Conservation (phyloP, 2,113 vertebrate species). For the Puntigrus tetrazona region DNA sequence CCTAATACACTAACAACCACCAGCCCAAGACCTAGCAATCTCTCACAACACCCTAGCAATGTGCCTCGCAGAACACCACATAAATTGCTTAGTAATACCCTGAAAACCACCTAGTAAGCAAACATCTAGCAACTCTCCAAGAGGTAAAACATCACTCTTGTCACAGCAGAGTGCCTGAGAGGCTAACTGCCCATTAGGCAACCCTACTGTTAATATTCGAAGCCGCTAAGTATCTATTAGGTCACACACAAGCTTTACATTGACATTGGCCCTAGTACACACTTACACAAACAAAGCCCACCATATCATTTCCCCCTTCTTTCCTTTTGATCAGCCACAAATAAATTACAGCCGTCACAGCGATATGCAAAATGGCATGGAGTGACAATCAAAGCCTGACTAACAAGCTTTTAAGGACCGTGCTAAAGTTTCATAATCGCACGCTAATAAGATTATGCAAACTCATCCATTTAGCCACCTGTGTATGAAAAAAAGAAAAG, state of each 20-base stretch:
- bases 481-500: slow-evolving; percentile 44
- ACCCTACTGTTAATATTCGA: slow-evolving; percentile 42
- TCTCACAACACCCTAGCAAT: background rate
- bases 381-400: slow-evolving; percentile 81
- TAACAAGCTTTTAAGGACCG: slow-evolving; percentile 78
- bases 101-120: background rate
- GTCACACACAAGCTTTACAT: slow-evolving; percentile 38
- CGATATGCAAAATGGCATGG: slow-evolving; percentile 74
- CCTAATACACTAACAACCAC: background rate
- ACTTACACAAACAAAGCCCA: slow-evolving; percentile 50
- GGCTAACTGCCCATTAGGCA: slow-evolving; percentile 49
- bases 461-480: slow-evolving; percentile 51
- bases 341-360: slow-evolving; percentile 77
- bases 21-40: background rate
- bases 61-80: background rate
- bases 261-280: slow-evolving; percentile 39
- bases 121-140: background rate
- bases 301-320: slow-evolving; percentile 52
- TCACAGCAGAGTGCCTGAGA: slow-evolving; percentile 27
- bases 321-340: slow-evolving; percentile 67
- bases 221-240: slow-evolving; percentile 40
- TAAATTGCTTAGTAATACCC: background rate
- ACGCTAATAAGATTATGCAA: slow-evolving; percentile 77
- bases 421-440: slow-evolving; percentile 76
- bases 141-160: background rate